A percentile compares a stretch with the other conserved stretches of the same genome.
These are phyloP conservation scores for Scatophagus argus DNA, from an alignment of 2,113 vertebrate species.

Conservation along the genomic window DNA sequence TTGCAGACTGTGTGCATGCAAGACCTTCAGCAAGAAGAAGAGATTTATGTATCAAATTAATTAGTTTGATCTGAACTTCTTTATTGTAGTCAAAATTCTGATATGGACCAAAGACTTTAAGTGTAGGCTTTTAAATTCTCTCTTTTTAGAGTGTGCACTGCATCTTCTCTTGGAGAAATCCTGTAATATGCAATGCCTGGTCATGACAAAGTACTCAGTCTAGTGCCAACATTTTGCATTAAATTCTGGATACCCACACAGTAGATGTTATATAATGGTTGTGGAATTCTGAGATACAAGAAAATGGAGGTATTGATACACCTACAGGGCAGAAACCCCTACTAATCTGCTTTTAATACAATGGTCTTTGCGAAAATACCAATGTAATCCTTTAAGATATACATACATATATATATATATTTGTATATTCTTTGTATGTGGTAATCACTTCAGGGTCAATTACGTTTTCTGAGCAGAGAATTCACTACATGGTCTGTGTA, in stretches of 20 bases:
- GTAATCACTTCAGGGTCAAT: not conserved
- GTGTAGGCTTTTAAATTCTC: not conserved
- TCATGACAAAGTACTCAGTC: not conserved
- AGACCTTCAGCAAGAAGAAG: not conserved
- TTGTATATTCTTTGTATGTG: not conserved
- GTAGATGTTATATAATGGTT: conserved; percentile 7
- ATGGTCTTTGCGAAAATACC: not conserved
- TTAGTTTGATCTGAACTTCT: not conserved
- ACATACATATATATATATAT: no score
- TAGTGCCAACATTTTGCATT: not conserved
- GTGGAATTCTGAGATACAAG: not conserved
- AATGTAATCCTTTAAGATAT: conserved; percentile 13
- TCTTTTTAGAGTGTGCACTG: not conserved
- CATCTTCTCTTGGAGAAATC: not conserved
- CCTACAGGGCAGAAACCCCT: not conserved
- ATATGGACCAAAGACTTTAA: not conserved
- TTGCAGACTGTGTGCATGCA: not conserved
- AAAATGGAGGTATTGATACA: conserved; percentile 2
- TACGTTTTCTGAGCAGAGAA: not conserved
- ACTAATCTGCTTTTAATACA: not conserved
- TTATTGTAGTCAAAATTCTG: not conserved
- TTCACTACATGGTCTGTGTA: not conserved
- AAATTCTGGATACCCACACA: conserved; percentile 2
- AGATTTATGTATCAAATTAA: not conserved
- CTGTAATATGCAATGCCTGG: not conserved